Evolutionary conservation across 2,888 invertebrate species (phyloP), one percentile per base, ranked within the genome.

Genomic region (Cepaea hortensis): DNA sequence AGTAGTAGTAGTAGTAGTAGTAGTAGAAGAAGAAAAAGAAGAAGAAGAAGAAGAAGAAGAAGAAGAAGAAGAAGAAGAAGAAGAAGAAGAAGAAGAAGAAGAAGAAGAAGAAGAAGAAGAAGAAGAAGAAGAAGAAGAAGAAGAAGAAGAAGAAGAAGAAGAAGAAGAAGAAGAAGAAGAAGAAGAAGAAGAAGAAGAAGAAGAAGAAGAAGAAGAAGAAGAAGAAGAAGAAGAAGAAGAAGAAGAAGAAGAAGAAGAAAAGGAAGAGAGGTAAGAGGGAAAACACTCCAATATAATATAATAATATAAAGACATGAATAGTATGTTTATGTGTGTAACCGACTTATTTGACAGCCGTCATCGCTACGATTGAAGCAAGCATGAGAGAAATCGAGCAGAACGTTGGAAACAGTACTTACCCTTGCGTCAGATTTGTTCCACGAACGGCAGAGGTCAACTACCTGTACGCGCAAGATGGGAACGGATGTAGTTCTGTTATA

Each of bases 371-470:
- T 11, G 48, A 55, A 20, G 46, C 9, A 18, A 65, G 65, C 0
- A 75, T 84, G 84, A n/a, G 65, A 3, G 84, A 84, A 23, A 77
- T 84, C 3, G 77, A 77, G 76, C 20, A 55, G 4, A 62, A 65
- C 75, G 68, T 23, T 1, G 84, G 68, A 20, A 84, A 50, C 77
- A n/a, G 50, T 55, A 6, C 65, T n/a, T 6, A 73, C n/a, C 23
- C 23, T 4, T 84, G 84, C n/a, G 68, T 84, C 48, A 46, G 46
- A n/a, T 84, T 84, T 50, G 20, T 84, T 13, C 84, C 77, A 50
- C 18, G 84, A 18, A 76, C 84, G n/a, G 76, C 84, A 65, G 84
- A 84, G 46, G 18, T 35, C 13, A 46, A 62, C 61, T 84, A 84
- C 77, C 48, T 84, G n/a, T 20, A 50, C 13, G 73, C 77, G 11